Percentiles rank a stretch among this genome's conserved stretches.
These are phyloP conservation scores for Petrolisthes cinctipes DNA, from an alignment of 2,888 invertebrate species.

Conservation along the genomic window DNA sequence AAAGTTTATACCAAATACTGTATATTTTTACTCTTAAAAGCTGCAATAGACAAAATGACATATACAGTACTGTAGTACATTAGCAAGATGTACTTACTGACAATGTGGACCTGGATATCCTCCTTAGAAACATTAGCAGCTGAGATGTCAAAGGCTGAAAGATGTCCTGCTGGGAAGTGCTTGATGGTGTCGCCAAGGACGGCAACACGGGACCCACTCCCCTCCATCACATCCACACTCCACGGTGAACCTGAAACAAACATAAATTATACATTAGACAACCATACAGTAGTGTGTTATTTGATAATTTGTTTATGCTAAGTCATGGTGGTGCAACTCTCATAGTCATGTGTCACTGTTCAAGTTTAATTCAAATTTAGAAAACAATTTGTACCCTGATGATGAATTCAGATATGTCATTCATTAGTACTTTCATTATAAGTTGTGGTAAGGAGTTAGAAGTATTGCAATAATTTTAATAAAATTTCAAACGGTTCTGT, in stretches of 20 bases:
- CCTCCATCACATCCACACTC: constrained; percentile 89
- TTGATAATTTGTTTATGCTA: too few species aligned
- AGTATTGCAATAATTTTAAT: too few species aligned
- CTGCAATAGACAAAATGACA: neutral
- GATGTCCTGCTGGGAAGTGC: constrained; percentile 89
- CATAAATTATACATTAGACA: neutral
- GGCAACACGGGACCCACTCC: constrained; percentile 70
- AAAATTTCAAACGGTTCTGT: too few species aligned
- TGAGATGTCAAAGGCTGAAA: constrained; percentile 90
- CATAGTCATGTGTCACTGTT: too few species aligned
- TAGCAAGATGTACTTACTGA: constrained; percentile 71
- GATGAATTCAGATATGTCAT: too few species aligned
- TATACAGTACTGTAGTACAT: too few species aligned
- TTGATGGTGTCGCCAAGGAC: constrained; percentile 84
- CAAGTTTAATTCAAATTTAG: too few species aligned
- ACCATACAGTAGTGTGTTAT: neutral
- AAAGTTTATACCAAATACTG: neutral
- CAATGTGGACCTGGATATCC: constrained; percentile 74
- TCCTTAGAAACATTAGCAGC: constrained; percentile 76
- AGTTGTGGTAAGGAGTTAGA: too few species aligned
- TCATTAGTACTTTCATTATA: too few species aligned
- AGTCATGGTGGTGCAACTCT: too few species aligned
- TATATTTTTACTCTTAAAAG: neutral
- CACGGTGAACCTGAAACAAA: constrained; percentile 86
- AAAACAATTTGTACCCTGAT: too few species aligned